These are phyloP conservation scores for Orchestia grillus DNA, from an alignment of 1,140 invertebrate genomes.

Conservation along the genomic window DNA sequence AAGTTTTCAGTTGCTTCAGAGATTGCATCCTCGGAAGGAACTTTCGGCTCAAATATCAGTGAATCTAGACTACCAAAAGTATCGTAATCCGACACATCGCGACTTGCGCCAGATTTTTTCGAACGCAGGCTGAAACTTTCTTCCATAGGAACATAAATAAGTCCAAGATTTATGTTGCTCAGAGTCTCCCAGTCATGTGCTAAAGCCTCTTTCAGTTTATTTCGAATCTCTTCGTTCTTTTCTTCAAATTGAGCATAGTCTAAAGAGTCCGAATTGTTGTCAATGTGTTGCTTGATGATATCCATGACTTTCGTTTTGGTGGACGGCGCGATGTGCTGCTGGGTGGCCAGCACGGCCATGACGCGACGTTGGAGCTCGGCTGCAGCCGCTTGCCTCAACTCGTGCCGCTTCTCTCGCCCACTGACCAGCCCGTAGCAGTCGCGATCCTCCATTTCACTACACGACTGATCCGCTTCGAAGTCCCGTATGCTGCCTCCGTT, in stretches of 20 bases:
- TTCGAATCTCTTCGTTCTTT: conserved; percentile 64
- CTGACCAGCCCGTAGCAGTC: conserved; percentile 13
- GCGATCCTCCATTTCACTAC: conserved; percentile 41
- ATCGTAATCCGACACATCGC: conserved; percentile 69
- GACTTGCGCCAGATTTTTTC: conserved; percentile 60
- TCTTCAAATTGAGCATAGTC: conserved; percentile 58
- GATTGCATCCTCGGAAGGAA: conserved; percentile 63
- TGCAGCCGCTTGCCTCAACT: conserved; percentile 55
- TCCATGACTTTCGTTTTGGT: conserved; percentile 63
- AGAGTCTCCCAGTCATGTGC: conserved; percentile 68
- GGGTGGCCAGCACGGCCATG: conserved; percentile 59
- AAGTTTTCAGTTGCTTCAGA: conserved; percentile 58
- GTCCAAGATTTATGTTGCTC: conserved; percentile 70
- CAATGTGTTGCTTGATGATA: conserved; percentile 64
- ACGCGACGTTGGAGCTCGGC: conserved; percentile 60
- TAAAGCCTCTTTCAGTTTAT: conserved; percentile 64
- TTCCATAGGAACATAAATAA: conserved; percentile 71
- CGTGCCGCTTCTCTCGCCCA: not conserved
- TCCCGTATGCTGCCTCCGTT: conserved; percentile 22
- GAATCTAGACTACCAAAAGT: conserved; percentile 70
- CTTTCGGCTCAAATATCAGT: conserved; percentile 71
- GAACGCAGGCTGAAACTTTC: conserved; percentile 62
- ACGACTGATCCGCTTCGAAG: conserved; percentile 38
- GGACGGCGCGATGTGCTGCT: conserved; percentile 58
- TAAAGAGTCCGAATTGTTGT: conserved; percentile 57